Percentiles rank a stretch among this genome's conserved stretches.
phyloP scores from a whole-genome alignment of 2,797 vertebrate genomes.

The Syndactyla subalaris region DNA sequence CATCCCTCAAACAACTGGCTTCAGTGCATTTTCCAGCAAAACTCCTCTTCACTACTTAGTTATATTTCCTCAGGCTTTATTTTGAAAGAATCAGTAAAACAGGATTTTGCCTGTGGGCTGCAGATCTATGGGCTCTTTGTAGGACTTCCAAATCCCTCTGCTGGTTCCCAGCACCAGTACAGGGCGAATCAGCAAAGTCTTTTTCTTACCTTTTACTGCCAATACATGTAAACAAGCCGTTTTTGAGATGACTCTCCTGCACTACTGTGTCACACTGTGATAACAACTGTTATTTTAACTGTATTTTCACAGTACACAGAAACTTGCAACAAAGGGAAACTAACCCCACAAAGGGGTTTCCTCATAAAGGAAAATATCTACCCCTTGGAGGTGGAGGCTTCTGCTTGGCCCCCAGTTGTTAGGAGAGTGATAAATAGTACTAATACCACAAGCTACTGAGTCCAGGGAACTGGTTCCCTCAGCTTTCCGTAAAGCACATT shows the following conservation, averaged over 20 bases:
- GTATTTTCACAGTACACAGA: background rate
- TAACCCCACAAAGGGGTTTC: background rate
- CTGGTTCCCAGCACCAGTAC: background rate
- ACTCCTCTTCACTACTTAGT: background rate
- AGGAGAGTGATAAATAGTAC: background rate
- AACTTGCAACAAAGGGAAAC: background rate
- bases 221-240: background rate
- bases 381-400: background rate
- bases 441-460: background rate
- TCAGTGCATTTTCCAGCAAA: background rate
- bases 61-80: background rate
- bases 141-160: background rate
- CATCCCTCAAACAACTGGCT: background rate
- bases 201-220: background rate
- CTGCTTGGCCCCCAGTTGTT: background rate
- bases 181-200: background rate
- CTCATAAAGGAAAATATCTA: background rate
- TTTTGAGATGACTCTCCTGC: background rate
- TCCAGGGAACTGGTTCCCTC: background rate
- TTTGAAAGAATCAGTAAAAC: background rate
- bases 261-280: background rate
- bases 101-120: background rate
- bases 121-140: background rate
- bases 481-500: background rate
- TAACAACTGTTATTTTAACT: background rate